Percentiles rank a stretch among this genome's conserved stretches.
phyloP scores from a whole-genome alignment of 2,797 vertebrate species.

The Betta splendens region DNA sequence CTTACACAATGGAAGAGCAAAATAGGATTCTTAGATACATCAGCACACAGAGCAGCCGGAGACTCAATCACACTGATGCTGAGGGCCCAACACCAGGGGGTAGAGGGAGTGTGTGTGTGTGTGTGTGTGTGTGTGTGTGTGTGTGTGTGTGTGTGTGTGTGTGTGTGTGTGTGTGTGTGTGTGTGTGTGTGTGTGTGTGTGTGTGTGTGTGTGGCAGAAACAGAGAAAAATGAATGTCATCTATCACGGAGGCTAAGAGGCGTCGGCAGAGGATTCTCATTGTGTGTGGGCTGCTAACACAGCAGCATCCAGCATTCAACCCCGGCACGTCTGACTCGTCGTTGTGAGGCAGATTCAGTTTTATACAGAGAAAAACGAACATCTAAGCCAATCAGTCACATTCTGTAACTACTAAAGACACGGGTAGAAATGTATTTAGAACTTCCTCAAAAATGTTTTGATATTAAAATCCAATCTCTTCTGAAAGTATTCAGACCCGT shows the following conservation, averaged over 20 bases:
- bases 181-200: conserved; percentile 22
- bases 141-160: background rate
- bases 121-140: conserved; percentile 20
- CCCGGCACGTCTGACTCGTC: too few species aligned
- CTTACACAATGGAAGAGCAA: conserved; percentile 69
- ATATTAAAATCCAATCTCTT: too few species aligned
- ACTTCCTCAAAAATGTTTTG: too few species aligned
- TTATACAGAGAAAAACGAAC: too few species aligned
- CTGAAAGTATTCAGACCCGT: too few species aligned
- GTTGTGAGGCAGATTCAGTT: too few species aligned
- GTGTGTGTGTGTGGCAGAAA: conserved; percentile 45
- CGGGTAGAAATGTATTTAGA: too few species aligned
- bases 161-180: too few species aligned
- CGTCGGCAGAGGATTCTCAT: conserved; percentile 63
- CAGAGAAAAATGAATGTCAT: conserved; percentile 63
- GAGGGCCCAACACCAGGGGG: conserved; percentile 34
- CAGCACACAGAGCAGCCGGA: conserved; percentile 56
- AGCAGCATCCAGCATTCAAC: background rate
- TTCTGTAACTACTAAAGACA: too few species aligned
- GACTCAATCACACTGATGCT: conserved; percentile 64
- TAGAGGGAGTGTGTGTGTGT: conserved; percentile 20
- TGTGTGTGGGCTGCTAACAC: conserved; percentile 40
- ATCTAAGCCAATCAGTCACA: too few species aligned
- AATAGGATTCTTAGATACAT: conserved; percentile 77
- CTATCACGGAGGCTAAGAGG: conserved; percentile 64